Evolutionary conservation across 2,888 invertebrate species (phyloP).

Genomic region (Camptogramma bilineatum): DNA sequence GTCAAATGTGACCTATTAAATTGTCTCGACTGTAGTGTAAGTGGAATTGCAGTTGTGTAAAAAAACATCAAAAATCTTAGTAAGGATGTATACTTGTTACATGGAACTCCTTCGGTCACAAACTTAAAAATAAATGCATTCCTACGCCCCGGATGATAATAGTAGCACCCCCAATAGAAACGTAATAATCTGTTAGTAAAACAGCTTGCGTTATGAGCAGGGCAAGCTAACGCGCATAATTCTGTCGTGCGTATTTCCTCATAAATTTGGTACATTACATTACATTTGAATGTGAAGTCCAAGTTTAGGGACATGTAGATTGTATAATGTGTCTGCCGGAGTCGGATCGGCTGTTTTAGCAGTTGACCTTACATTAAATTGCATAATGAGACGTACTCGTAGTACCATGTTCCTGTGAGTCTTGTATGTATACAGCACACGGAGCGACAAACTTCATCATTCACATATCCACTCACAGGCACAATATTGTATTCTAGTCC

Average conservation of each 20-base stretch:
- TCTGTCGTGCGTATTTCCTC: constrained; percentile 9
- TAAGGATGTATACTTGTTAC: no score
- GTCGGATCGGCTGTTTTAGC: constrained; percentile 1
- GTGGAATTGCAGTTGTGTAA: no score
- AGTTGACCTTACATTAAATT: constrained; percentile 16
- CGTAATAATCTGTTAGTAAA: no score
- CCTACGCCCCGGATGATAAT: no score
- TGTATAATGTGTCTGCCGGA: neutral
- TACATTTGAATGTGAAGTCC: neutral
- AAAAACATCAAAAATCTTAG: no score
- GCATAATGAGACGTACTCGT: neutral
- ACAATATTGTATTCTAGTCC: neutral
- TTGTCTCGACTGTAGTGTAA: no score
- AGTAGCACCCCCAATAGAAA: no score
- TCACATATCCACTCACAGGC: neutral
- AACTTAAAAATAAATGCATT: no score
- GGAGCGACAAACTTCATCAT: no score
- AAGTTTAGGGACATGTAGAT: constrained; percentile 1
- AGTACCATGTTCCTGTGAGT: constrained; percentile 1
- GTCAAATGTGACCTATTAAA: no score
- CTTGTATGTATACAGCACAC: neutral
- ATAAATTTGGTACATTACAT: neutral
- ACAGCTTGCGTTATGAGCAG: neutral
- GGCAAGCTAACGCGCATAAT: neutral
- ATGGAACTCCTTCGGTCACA: no score